Base-by-base conservation (phyloP, 2,797 vertebrate genomes). In the Eulemur coronatus region DNA sequence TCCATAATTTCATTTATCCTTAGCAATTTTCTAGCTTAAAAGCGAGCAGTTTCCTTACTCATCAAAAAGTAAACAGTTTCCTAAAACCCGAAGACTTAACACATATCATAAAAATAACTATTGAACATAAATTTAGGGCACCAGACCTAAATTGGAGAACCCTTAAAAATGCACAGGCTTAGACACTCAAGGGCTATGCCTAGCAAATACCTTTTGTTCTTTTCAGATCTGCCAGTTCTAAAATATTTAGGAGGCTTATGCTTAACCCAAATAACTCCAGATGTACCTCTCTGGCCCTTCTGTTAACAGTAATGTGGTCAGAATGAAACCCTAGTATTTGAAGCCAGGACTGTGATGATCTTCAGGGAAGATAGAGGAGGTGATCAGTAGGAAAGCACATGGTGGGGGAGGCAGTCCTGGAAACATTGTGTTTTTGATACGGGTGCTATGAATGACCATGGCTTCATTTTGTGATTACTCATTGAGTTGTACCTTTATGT, bases 21-120 rank as follows among this genome's bases (percentile, higher is more conserved):
- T n/a, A 92, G 67, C 4, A 50, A 90, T 70, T 87, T 92, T 67
- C n/a, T 18, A 92, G 18, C 61, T 94, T 17, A 93, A 65, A 82
- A 92, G 35, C 80, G 70, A 92, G 18, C 59, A 70, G 30, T 84
- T 82, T 48, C 28, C 30, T 35, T 15, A 41, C 35, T 96, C 81
- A 94, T 38, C 35, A 33, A 61, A 82, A 96, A 65, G 28, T 52
- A 86, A 90, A 18, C 17, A 57, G 55, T 84, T 55, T 5, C 48
- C 41, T 38, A 43, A 96, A 82, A 76, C 48, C 6, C 13, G 35
- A 84, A 94, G 28, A 80, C n/a, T 76, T 89, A 91, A 43, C 30
- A 20, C 7, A 8, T 22, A 38, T n/a, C 15, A 50, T 52, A 59
- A 69, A 76, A 91, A 41, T 10, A 92, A 67, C 35, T 57, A 85